These are phyloP conservation scores for Marisa cornuarietis DNA, from an alignment of 1,140 invertebrate species.

Conservation along the genomic window DNA sequence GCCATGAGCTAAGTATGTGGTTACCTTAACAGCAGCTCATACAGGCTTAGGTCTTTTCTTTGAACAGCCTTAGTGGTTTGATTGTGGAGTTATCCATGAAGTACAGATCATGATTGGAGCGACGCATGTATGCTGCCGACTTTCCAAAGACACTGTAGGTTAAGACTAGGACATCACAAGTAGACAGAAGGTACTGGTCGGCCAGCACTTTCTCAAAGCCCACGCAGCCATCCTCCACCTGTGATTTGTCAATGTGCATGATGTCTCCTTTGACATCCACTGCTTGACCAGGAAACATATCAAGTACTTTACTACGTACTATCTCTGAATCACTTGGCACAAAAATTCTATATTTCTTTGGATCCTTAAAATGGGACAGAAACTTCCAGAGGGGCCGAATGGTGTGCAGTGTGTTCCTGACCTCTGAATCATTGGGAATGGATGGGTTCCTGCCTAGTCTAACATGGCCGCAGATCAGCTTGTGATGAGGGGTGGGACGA, in stretches of 20 bases:
- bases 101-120: constrained; percentile 39
- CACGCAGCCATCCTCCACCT: constrained; percentile 26
- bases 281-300: constrained; percentile 27
- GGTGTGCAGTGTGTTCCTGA: constrained; percentile 33
- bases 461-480: constrained; percentile 42
- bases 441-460: constrained; percentile 41
- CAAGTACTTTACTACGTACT: constrained; percentile 32
- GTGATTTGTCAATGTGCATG: constrained; percentile 39
- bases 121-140: constrained; percentile 35
- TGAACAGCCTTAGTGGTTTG: constrained; percentile 31
- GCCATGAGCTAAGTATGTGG: too few relatives aligned
- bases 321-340: constrained; percentile 42
- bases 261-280: constrained; percentile 39
- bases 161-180: constrained; percentile 40
- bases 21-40: too few relatives aligned
- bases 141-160: constrained; percentile 46
- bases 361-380: constrained; percentile 32
- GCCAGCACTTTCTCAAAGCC: constrained; percentile 42
- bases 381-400: constrained; percentile 39
- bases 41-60: constrained; percentile 20
- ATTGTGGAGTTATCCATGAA: constrained; percentile 38
- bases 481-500: constrained; percentile 25
- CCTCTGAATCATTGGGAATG: constrained; percentile 38
- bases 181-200: constrained; percentile 41
- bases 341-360: constrained; percentile 36